Percentiles rank a stretch among this genome's conserved stretches.
Evolutionary conservation across 2,888 invertebrate species (phyloP).

Genomic region (Nomada goodeniana): DNA sequence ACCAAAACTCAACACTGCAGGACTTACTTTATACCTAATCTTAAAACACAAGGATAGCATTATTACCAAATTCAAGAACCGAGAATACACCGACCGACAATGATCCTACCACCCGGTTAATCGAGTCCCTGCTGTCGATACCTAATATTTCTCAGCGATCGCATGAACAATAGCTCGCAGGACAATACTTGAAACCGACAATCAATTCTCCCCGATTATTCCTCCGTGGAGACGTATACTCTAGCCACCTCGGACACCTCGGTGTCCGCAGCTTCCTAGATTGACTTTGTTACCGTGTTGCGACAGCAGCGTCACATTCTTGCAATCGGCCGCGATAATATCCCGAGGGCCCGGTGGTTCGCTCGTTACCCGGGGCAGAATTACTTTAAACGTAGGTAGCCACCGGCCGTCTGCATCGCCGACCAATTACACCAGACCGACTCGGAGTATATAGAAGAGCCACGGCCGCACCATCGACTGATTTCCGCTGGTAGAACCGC

Average conservation of each 20-base stretch:
- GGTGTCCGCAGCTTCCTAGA: constrained; percentile 35
- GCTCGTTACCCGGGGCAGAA: constrained; percentile 77
- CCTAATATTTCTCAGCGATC: background rate
- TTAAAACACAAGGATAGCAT: too few species aligned
- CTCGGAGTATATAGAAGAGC: constrained; percentile 69
- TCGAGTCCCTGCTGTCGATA: too few species aligned
- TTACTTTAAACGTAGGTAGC: constrained; percentile 80
- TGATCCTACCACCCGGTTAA: too few species aligned
- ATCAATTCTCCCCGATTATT: background rate
- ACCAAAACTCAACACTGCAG: too few species aligned
- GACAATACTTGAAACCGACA: background rate
- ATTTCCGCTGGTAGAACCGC: constrained; percentile 78
- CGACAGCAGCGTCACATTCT: constrained; percentile 72
- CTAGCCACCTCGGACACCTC: background rate
- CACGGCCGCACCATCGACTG: constrained; percentile 74
- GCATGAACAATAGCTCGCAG: background rate
- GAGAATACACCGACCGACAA: too few species aligned
- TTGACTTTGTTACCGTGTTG: constrained; percentile 72
- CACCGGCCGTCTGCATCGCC: constrained; percentile 65
- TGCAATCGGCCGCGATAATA: constrained; percentile 64
- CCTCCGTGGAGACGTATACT: background rate
- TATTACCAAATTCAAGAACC: too few species aligned
- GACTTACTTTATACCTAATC: too few species aligned
- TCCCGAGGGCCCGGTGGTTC: constrained; percentile 63
- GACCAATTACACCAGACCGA: constrained; percentile 78